Evolutionary conservation across 92 coral and sea anemone species (phyloP), one percentile per base, ranked within the genome.

Genomic region (Epizoanthus stellaris): DNA sequence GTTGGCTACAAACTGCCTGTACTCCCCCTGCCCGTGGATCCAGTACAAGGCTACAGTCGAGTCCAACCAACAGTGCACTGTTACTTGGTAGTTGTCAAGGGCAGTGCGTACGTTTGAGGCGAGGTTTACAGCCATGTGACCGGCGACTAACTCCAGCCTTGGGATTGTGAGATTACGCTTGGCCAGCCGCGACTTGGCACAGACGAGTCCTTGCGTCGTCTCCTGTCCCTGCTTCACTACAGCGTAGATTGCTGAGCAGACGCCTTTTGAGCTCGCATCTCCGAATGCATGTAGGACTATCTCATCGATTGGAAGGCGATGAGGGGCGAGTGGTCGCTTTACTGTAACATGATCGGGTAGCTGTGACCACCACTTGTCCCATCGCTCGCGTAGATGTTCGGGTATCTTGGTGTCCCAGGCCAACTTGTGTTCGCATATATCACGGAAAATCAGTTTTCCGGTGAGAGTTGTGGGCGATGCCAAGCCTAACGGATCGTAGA

Each of bases 111-210:
- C 86, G 75, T 89, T 89, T 6, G 67, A 56, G 12, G 80, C 83
- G 4, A 89, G 80, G 66, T 89, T 89, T 3, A 15, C 79, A 19
- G 90, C 90, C 92, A 89, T 89, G 75, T 85, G 89, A 17, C 89
- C 84, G 9, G 92, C 82, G 1, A 89, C 79, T 4, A 88, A 60
- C 69, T 88, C 91, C 42, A 74, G 61, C n/a, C 91, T 43, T 0
- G 87, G 87, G 9, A 89, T 90, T 14, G 93, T 90, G 0, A 79
- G 81, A 5, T 64, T 64, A 47, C 68, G 85, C 59, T 88, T 88
- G 47, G 89, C 80, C 79, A 88, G 76, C 2, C 89, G 75, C 16
- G 91, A 69, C 82, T 88, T 88, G 67, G 91, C 82, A 15, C 67
- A 23, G 19, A 87, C 70, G 19, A 87, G 85, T 1, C 89, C 86